Evolutionary conservation across 2,888 invertebrate genomes (phyloP).

Genomic region (Lepetodrilus schrolli): DNA sequence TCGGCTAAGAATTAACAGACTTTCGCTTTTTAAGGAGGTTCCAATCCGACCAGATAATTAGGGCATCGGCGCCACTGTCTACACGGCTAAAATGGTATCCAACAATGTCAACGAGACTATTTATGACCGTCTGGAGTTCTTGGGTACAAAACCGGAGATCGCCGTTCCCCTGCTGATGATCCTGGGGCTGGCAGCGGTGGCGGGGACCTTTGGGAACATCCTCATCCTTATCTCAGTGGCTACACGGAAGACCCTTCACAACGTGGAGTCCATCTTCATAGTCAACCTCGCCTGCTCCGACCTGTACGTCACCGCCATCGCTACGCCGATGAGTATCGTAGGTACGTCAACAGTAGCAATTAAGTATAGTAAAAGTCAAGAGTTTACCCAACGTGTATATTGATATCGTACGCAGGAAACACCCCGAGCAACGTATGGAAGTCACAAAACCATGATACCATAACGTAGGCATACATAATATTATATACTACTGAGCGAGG

Average conservation of each 20-base stretch:
- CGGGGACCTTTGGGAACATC: constrained; percentile 48
- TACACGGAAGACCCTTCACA: constrained; percentile 32
- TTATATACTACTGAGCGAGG: too few species aligned
- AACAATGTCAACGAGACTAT: neutral
- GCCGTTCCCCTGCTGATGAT: constrained; percentile 39
- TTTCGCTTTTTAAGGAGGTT: too few species aligned
- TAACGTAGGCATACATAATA: too few species aligned
- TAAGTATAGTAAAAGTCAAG: neutral
- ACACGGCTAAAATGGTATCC: too few species aligned
- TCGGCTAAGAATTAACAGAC: too few species aligned
- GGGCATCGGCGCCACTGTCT: too few species aligned
- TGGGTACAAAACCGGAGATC: constrained; percentile 33
- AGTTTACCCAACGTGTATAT: neutral
- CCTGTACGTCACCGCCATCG: constrained; percentile 53
- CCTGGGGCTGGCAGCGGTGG: constrained; percentile 37
- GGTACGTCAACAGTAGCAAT: constrained; percentile 53
- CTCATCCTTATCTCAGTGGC: constrained; percentile 43
- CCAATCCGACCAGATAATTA: too few species aligned
- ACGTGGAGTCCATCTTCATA: constrained; percentile 50
- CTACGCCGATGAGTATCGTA: constrained; percentile 58
- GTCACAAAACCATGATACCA: too few species aligned
- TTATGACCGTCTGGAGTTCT: constrained; percentile 37
- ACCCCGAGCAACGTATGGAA: too few species aligned
- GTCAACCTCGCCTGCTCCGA: constrained; percentile 58
- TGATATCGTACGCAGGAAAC: too few species aligned